Base-by-base conservation (phyloP, 2,888 invertebrate genomes). In the Incurvaria masculella region DNA sequence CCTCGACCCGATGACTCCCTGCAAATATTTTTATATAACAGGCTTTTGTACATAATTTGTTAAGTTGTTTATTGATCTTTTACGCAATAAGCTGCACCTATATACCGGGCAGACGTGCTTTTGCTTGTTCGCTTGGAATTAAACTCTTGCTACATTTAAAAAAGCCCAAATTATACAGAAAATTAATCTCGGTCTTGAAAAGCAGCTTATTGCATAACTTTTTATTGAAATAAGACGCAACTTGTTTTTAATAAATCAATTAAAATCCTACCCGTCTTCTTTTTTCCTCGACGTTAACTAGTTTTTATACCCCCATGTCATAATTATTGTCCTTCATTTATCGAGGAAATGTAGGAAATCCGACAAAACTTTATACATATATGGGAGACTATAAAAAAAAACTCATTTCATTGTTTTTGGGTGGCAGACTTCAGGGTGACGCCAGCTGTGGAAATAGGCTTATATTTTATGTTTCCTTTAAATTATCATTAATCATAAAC, bases 1-100 rank as follows among this genome's bases (percentile, higher is more conserved):
- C 59, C 48, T 64, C 73, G 78, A 66, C 73, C 72, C 78, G 78
- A 78, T 70, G 69, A 65, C 72, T 71, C 69, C 46, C 33, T 69
- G 67, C 68, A 69, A 62, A 68, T 70, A 71, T 68, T 72, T 70
- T 71, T 70, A 65, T 70, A 71, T 68, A 72, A 65, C 69, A 69
- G 65, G 67, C 64, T 71, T 67, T 71, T 75, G 73, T 78, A 75
- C 62, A 75, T 75, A 75, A 61, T 69, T 65, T 33, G 14, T 68
- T 64, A 60, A 68, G 56, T 60, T 60, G 52, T 64, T 64, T 60
- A 42, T 58, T 60, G 59, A 55, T 52, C 55, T 54, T 54, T 58
- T 51, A 42, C 42, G 54, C 66, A 63, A 64, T 64, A 62, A 65
- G 65, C 63, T 68, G 65, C 68, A 66, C 20, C n/a, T 42, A 21